Evolutionary conservation across 2,888 invertebrate genomes (phyloP), one percentile per base, ranked within the genome.

Genomic region (Eristalis arbustorum): DNA sequence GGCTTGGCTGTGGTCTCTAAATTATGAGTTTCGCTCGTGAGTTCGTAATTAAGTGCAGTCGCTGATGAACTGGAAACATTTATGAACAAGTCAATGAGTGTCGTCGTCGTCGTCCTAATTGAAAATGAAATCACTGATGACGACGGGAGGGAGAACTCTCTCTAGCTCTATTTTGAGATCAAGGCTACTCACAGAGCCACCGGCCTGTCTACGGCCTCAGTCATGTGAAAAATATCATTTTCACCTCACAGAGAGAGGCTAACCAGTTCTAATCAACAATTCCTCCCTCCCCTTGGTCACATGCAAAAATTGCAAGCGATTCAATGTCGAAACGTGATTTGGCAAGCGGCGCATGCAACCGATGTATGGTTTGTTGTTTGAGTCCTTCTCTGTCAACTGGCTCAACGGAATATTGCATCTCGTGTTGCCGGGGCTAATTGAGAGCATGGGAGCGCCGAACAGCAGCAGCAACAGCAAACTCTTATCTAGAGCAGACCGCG

Each of bases 181-280:
- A 49, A 49, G 49, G 49, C 18, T 18, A 1, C 18, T 18, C 18
- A 18, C 18, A 18, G 18, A 49, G 49, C 4, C 1, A 18, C 18
- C 18, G 8, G 49, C 8, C 49, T 49, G n/a, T n/a, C n/a, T n/a
- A n/a, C n/a, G n/a, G n/a, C n/a, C n/a, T n/a, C n/a, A 18, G 18
- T 18, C 49, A 88, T 78, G 56, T 82, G 63, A 76, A 75, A 85
- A 89, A 89, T 49, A 8, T 49, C 8, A 8, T n/a, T 18, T 49
- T 49, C 49, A 18, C 49, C 18, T n/a, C 49, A 8, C 49, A 8
- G 2, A 25, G 2, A 25, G 18, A 49, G 49, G 49, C 49, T 18
- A 49, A 49, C 49, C 49, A 18, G 18, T 49, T 49, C 49, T 49
- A 42, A 42, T 42, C 42, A n/a, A 42, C 42, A 42, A 42, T 42